Conservation (phyloP, 1,140 invertebrate genomes). For the Oryzaephilus surinamensis region DNA sequence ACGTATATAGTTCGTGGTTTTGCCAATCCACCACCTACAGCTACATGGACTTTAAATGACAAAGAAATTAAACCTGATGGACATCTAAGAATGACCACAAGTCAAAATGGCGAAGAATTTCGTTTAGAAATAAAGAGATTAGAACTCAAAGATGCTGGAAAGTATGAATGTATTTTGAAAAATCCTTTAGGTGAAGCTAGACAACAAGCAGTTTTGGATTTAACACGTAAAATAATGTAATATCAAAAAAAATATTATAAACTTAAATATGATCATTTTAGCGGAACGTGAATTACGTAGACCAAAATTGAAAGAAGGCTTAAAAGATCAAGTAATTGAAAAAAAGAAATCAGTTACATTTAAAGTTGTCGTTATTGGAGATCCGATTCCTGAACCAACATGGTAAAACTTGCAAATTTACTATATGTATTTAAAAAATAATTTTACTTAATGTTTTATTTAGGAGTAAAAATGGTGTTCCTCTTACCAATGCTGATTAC, state of each 20-base stretch:
- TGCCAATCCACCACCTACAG: conserved; percentile 63
- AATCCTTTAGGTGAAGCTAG: conserved; percentile 67
- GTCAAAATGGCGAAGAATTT: conserved; percentile 60
- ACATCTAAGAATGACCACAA: conserved; percentile 42
- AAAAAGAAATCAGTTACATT: conserved; percentile 64
- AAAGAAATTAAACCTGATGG: conserved; percentile 25
- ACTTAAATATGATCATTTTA: conserved; percentile 28
- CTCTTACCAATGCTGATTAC: conserved; percentile 36
- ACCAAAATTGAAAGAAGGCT: conserved; percentile 55
- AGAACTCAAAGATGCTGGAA: conserved; percentile 60
- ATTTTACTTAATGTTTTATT: conserved; percentile 7
- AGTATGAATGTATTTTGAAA: conserved; percentile 62
- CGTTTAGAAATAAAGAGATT: conserved; percentile 57
- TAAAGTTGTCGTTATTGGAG: conserved; percentile 65
- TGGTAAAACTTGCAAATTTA: conserved; percentile 42
- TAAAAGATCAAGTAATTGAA: conserved; percentile 56
- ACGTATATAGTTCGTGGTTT: conserved; percentile 59
- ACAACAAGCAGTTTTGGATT: conserved; percentile 55
- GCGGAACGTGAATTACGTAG: conserved; percentile 62
- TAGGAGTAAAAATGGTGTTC: conserved; percentile 35
- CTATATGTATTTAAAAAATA: neutral
- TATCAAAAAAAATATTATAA: conserved; percentile 5
- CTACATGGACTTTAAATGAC: conserved; percentile 67
- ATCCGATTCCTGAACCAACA: conserved; percentile 55
- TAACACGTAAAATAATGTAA: conserved; percentile 53